Base-by-base conservation (phyloP, 1,140 invertebrate genomes). In the Leptinotarsa texana region DNA sequence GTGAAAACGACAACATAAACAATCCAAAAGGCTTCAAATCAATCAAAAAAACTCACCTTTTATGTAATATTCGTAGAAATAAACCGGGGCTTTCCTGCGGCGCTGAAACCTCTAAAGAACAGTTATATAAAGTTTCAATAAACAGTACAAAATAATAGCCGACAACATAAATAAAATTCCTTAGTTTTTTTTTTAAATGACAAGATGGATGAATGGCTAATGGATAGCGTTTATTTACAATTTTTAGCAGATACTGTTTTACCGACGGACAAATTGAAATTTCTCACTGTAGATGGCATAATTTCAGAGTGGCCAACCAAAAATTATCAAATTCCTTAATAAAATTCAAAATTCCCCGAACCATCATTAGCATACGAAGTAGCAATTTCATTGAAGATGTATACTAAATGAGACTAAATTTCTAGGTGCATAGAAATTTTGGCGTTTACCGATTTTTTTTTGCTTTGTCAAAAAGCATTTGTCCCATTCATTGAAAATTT, bases 81-180 rank as follows among this genome's bases (percentile, higher is more conserved):
- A 57, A 57, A 57, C 51, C 51, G 17, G 51, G 8, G 51, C 51
- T 57, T 6, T 57, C n/a, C 51, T 17, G 51, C 51, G 51, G 4
- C 8, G 15, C 51, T 5, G 15, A 57, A 17, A 17, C 15, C 13
- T 57, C 17, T 18, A 57, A 57, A 57, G 13, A 57, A 57, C 51
- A 57, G 51, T 57, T 57, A 57, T 57, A 17, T 57, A 57, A 57
- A 57, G 51, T 57, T 57, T 57, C n/a, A 57, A 57, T 57, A 17
- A 57, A 57, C 51, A 57, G n/a, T 18, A 57, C 51, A 57, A 57
- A 57, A 57, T 17, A 57, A 57, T 17, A 57, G n/a, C 51, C 51
- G 13, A 57, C 51, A 18, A 57, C 51, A 57, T 57, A 57, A 57
- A 57, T 57, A 57, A 57, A 57, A 57, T 57, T 17, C 51, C 51